Percentiles rank a stretch among this genome's conserved stretches.
These are phyloP conservation scores for Heliconius hermathena DNA, from an alignment of 1,140 invertebrate genomes.

Conservation along the genomic window DNA sequence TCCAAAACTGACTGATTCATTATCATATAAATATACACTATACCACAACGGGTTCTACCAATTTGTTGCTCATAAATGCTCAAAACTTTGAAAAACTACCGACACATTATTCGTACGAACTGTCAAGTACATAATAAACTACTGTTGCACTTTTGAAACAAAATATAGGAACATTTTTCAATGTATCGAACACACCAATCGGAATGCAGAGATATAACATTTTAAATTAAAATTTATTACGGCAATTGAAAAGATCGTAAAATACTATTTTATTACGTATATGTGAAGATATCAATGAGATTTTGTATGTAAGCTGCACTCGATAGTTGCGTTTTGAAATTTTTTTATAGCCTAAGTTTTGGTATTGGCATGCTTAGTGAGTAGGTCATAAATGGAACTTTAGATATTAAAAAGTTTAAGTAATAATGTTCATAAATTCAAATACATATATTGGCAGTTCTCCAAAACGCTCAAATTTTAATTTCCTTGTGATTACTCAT, in stretches of 20 bases:
- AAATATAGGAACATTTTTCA: conserved; percentile 29
- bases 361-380: neutral
- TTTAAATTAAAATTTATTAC: conserved; percentile 36
- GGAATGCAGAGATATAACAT: conserved; percentile 32
- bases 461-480: too few species aligned
- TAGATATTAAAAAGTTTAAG: neutral
- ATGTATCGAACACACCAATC: conserved; percentile 25
- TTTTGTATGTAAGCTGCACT: neutral
- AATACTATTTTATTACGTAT: conserved; percentile 25
- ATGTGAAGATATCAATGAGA: conserved; percentile 30
- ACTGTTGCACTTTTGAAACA: conserved; percentile 25
- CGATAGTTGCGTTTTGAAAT: neutral
- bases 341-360: conserved; percentile 1
- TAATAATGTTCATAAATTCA: neutral
- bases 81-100: conserved; percentile 11
- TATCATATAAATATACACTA: neutral
- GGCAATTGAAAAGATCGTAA: conserved; percentile 31
- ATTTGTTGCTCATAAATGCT: conserved; percentile 8
- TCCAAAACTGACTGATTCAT: neutral
- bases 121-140: conserved; percentile 22
- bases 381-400: neutral
- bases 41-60: neutral
- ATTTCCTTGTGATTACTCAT: too few species aligned
- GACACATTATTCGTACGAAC: neutral
- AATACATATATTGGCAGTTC: too few species aligned